Base-by-base conservation (phyloP, 2,113 vertebrate species). In the Anthoscopus minutus region DNA sequence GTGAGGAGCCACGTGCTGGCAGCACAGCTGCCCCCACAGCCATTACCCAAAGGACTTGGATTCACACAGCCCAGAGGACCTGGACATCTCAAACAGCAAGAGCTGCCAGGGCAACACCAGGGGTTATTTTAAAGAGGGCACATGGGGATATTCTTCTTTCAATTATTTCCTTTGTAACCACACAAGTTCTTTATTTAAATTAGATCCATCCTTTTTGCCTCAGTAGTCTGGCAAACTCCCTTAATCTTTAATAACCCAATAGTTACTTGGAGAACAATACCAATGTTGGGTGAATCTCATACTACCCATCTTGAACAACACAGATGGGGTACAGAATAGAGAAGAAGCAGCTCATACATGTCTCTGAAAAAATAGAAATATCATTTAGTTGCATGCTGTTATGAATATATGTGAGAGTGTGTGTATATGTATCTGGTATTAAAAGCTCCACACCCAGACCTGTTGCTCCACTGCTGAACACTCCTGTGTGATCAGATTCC, bases 341-440 rank as follows among this genome's bases (percentile, higher is more conserved):
- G 67, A 48, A 24, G n/a, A 53, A 19, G 33, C 30, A 72, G 40
- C 33, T 71, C 44, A 10, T 22, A 2, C 7, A 3, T 38, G 14
- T 37, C 56, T 42, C 5, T 22, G 23, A 50, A 53, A 81, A 88
- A 84, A 15, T 0, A 73, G 24, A 81, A 83, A 20, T 37, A 23
- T 16, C 17, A 18, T 23, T 47, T 58, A 23, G 25, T 20, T 14
- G 20, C 45, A 31, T 3, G 7, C 15, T 54, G 33, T n/a, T 42
- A 67, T 4, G 11, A 54, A 50, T 22, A 8, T 10, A 3, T 5
- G 6, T 9, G 4, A 25, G 12, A 4, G 2, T 10, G 5, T 45
- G 4, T 44, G 4, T 33, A 15, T 23, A 9, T 40, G 27, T 16
- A 14, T 30, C 6, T 3, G 38, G 20, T 27, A 78, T 14, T 23